Evolutionary conservation across 1,140 invertebrate genomes (phyloP), one percentile per base, ranked within the genome.

Genomic region (Aphis gossypii): DNA sequence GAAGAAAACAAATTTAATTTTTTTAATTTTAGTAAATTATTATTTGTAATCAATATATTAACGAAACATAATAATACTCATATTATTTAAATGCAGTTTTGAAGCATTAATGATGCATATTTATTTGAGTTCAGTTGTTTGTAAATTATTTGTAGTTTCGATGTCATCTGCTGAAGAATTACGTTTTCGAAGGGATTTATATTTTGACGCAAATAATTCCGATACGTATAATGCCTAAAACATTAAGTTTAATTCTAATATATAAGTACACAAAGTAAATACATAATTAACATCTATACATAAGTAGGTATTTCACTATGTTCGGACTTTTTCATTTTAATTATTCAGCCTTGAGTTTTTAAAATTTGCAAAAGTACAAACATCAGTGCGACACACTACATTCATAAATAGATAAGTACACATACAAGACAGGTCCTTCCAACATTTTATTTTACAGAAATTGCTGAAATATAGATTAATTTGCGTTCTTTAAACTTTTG

Each of bases 181-280:
- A 41, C 92, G 76, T 93, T 93, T 93, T 84, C 92, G 92, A 20
- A 83, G 82, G 44, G 76, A 93, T 93, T 93, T 93, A 93, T 54
- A 84, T 56, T 93, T 93, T 83, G 92, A 41, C 30, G 48, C 35
- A 86, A 86, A 93, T 83, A 93, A 86, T 86, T 93, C 92, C 21
- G 92, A 86, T 54, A 93, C 92, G 83, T 41, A 93, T 51, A 86
- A 56, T 93, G 92, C 92, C 92, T 93, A 93, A 86, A 93, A 93
- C 92, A 93, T 92, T 54, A 92, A 90, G 54, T 90, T 90, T 44
- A 90, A 68, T 38, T 90, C 25, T 90, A 30, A 90, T 90, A 90
- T 68, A 68, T 54, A 56, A 4, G 35, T 44, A 90, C 23, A 41
- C n/a, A 30, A 60, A 60, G 14, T 90, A 68, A 44, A 21, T 23